These are phyloP conservation scores for Pedionomus torquatus DNA, from an alignment of 2,113 vertebrate genomes.

Conservation along the genomic window DNA sequence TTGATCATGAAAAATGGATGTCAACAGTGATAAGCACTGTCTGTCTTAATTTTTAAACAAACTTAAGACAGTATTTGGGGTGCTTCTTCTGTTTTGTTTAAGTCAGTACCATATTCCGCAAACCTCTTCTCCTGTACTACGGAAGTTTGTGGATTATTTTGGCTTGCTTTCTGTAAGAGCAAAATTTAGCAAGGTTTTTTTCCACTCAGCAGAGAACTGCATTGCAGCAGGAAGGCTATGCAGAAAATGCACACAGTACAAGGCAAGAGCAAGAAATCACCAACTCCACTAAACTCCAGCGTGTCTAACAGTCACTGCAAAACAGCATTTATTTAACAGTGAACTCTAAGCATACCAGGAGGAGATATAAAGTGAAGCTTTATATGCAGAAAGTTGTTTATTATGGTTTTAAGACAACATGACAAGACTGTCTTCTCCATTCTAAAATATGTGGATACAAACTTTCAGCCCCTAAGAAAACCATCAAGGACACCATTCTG, in stretches of 20 bases:
- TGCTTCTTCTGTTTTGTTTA: neutral
- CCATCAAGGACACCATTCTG: neutral
- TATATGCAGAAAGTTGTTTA: neutral
- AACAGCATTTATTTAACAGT: neutral
- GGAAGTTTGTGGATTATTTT: neutral
- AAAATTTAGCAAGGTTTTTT: neutral
- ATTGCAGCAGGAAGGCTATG: constrained; percentile 44
- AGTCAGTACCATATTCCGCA: neutral
- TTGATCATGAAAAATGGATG: neutral
- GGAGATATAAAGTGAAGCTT: neutral
- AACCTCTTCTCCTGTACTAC: neutral
- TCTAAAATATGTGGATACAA: neutral
- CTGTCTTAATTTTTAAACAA: neutral
- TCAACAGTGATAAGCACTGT: neutral
- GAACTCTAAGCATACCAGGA: neutral
- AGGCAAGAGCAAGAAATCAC: constrained; percentile 9
- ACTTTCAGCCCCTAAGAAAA: neutral
- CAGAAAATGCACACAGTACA: neutral
- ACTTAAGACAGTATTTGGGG: neutral
- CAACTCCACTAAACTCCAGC: neutral
- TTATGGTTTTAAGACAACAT: neutral
- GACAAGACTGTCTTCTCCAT: neutral
- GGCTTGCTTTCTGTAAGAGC: neutral
- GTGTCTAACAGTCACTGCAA: neutral
- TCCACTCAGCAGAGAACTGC: constrained; percentile 27